Evolutionary conservation across 2,113 vertebrate species (phyloP).

Genomic region (Miniopterus natalensis): DNA sequence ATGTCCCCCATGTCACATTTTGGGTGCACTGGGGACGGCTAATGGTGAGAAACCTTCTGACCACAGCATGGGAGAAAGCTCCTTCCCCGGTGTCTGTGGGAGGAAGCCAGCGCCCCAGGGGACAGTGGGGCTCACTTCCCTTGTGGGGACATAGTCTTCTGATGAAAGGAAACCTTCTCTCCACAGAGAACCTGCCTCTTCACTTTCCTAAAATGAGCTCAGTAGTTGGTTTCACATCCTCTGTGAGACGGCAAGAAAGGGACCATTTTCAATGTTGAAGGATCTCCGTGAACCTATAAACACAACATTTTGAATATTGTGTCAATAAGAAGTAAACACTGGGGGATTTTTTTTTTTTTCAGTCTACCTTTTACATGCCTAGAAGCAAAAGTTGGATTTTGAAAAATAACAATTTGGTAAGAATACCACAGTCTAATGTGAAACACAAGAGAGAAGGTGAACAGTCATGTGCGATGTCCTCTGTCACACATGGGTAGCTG

Average conservation of each 20-base stretch:
- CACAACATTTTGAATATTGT: not conserved
- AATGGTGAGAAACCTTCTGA: not conserved
- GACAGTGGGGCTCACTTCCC: rapidly evolving
- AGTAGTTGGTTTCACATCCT: not conserved
- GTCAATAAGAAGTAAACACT: not conserved
- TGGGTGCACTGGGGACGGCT: not conserved
- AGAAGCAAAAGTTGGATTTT: not conserved
- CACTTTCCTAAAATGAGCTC: not conserved
- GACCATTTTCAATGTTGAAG: rapidly evolving
- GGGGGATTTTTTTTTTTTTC: not conserved
- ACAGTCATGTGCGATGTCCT: rapidly evolving
- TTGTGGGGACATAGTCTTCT: not conserved
- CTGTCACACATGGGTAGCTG: not conserved
- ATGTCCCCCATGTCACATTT: not conserved
- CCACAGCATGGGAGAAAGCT: not conserved
- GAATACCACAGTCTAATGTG: not conserved
- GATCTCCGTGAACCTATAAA: not conserved
- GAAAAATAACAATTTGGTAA: not conserved
- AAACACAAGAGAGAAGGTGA: not conserved
- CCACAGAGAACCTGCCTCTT: not conserved
- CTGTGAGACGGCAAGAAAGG: not conserved
- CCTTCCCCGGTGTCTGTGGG: not conserved
- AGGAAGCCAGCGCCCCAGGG: not conserved
- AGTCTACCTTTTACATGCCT: not conserved
- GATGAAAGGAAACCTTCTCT: not conserved